phyloP scores from a whole-genome alignment of 2,113 vertebrate genomes.

The Tilapia sparmanii region DNA sequence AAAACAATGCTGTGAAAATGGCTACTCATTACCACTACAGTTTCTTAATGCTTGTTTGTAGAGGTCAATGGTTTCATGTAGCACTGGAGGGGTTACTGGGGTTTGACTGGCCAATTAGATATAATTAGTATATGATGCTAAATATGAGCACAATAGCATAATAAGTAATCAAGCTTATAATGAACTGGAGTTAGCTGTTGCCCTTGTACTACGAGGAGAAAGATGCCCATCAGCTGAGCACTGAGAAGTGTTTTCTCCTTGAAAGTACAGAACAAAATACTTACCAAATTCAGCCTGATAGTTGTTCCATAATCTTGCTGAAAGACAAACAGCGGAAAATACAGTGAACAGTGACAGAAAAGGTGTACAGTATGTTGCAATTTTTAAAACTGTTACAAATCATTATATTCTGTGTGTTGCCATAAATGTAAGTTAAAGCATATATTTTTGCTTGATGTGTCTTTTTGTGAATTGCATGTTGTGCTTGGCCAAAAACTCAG shows the following conservation, averaged over 20 bases:
- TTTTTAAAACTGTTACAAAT: background rate
- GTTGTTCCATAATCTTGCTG: background rate
- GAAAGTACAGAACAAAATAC: background rate
- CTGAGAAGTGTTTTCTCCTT: background rate
- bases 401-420: background rate
- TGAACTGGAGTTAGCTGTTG: background rate
- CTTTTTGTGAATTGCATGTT: background rate
- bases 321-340: background rate
- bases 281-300: background rate
- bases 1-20: slow-evolving; percentile 3
- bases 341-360: background rate
- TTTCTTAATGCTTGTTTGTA: background rate
- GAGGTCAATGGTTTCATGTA: slow-evolving; percentile 38
- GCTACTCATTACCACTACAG: slow-evolving; percentile 30
- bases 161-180: slow-evolving; percentile 22
- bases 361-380: background rate
- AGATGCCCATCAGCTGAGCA: background rate
- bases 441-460: background rate
- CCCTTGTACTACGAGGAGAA: background rate
- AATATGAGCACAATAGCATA: slow-evolving; percentile 25
- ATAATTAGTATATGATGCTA: slow-evolving; percentile 34
- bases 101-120: slow-evolving; percentile 40
- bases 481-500: background rate
- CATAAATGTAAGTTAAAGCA: background rate
- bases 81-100: slow-evolving; percentile 8